A percentile compares a stretch with the other conserved stretches of the same genome.
Evolutionary conservation across 1,140 invertebrate species (phyloP).

Genomic region (Eurosta solidaginis): DNA sequence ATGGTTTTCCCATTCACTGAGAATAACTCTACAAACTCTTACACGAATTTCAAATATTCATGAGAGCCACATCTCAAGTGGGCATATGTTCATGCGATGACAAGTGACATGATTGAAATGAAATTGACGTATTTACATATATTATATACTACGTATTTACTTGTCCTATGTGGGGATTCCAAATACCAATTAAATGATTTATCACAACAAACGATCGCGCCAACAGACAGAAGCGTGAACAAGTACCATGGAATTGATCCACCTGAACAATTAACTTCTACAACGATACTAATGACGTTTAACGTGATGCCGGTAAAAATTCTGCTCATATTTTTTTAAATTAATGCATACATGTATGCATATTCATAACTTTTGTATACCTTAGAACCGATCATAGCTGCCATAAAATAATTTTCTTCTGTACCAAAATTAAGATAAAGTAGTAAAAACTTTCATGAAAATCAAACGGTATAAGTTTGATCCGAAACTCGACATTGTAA

Average conservation of each 20-base stretch:
- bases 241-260: neutral
- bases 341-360: neutral
- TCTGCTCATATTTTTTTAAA: neutral
- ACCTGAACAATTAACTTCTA: neutral
- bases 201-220: neutral
- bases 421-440: too few relatives aligned
- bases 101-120: neutral
- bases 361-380: neutral
- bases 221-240: neutral
- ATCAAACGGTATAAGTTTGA: too few relatives aligned
- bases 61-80: neutral
- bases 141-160: neutral
- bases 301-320: neutral
- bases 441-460: too few relatives aligned
- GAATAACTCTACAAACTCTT: neutral
- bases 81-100: neutral
- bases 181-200: slow-evolving; percentile 2
- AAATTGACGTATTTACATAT: neutral
- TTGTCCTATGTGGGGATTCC: neutral
- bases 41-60: too few relatives aligned
- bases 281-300: neutral
- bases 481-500: too few relatives aligned
- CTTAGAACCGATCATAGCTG: too few relatives aligned
- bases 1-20: neutral
- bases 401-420: too few relatives aligned